A percentile compares a stretch with the other conserved stretches of the same genome.
Evolutionary conservation across 1,140 invertebrate genomes (phyloP).

Genomic region (Chlorops oryzae): DNA sequence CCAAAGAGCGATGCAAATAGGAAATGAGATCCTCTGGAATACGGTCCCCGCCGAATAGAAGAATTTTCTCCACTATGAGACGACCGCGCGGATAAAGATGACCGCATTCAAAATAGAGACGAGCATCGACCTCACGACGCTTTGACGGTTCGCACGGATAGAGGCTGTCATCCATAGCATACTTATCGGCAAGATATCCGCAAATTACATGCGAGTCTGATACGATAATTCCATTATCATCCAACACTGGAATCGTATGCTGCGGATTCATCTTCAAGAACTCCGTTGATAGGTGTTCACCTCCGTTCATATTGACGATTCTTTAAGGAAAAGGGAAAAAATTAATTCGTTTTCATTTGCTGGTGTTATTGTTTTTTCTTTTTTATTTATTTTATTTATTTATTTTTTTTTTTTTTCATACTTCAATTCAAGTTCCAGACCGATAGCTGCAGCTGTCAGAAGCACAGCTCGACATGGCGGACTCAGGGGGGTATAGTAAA

Average conservation of each 20-base stretch:
- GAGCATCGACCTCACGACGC: conserved; percentile 53
- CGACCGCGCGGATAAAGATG: conserved; percentile 58
- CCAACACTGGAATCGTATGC: conserved; percentile 62
- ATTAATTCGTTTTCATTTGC: too few relatives aligned
- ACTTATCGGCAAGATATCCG: conserved; percentile 54
- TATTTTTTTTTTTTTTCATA: conserved; percentile 22
- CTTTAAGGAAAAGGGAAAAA: conserved; percentile 24
- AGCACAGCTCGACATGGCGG: conserved; percentile 52
- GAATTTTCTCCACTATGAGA: conserved; percentile 38
- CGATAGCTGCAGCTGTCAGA: conserved; percentile 50
- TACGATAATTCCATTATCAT: conserved; percentile 59
- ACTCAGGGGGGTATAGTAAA: conserved; percentile 51
- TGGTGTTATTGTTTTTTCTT: too few relatives aligned
- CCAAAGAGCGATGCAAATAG: conserved; percentile 49
- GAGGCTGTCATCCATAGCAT: conserved; percentile 50
- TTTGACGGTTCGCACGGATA: conserved; percentile 54
- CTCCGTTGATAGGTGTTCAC: conserved; percentile 62
- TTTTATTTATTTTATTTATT: too few relatives aligned
- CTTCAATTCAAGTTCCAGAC: conserved; percentile 49
- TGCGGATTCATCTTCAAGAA: conserved; percentile 69
- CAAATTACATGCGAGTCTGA: conserved; percentile 59
- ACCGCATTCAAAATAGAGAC: conserved; percentile 57
- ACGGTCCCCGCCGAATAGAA: conserved; percentile 24
- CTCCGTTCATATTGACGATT: conserved; percentile 45
- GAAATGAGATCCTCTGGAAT: conserved; percentile 28